A percentile compares a stretch with the other conserved stretches of the same genome.
Evolutionary conservation across 2,797 vertebrate species (phyloP).

Genomic region (Eupleurogrammus muticus): DNA sequence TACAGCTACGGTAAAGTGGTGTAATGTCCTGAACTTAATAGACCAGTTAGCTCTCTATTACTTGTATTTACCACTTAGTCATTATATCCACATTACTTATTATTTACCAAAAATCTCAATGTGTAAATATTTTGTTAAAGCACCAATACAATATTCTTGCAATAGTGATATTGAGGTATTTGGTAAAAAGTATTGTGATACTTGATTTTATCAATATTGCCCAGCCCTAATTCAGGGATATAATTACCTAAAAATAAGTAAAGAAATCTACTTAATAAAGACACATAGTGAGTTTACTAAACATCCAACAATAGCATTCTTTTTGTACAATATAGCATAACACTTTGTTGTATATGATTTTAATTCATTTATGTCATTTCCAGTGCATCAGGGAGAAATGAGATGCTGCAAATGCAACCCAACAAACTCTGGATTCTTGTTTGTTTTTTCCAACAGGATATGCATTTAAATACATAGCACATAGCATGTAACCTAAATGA

Average conservation of each 20-base stretch:
- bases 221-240: slow-evolving; percentile 9
- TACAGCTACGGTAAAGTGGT: too few species aligned
- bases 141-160: too few species aligned
- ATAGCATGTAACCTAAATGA: neutral
- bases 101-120: too few species aligned
- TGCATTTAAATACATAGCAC: neutral
- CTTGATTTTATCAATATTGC: too few species aligned
- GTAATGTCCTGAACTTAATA: too few species aligned
- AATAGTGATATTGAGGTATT: too few species aligned
- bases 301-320: slow-evolving; percentile 50
- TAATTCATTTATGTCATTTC: slow-evolving; percentile 19
- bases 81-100: too few species aligned
- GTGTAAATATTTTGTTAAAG: too few species aligned
- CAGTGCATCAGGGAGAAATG: slow-evolving; percentile 25
- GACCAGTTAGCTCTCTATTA: too few species aligned
- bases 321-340: slow-evolving; percentile 46
- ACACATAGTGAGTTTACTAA: slow-evolving; percentile 58
- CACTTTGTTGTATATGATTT: slow-evolving; percentile 3
- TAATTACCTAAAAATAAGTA: slow-evolving; percentile 52
- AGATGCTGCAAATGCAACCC: slow-evolving; percentile 24
- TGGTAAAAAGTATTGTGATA: too few species aligned
- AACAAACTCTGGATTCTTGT: neutral
- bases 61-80: too few species aligned
- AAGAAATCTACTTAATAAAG: slow-evolving; percentile 60
- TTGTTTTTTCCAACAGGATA: slow-evolving; percentile 11